Conservation (phyloP, 2,797 vertebrate genomes). For the Diplodus puntazzo region DNA sequence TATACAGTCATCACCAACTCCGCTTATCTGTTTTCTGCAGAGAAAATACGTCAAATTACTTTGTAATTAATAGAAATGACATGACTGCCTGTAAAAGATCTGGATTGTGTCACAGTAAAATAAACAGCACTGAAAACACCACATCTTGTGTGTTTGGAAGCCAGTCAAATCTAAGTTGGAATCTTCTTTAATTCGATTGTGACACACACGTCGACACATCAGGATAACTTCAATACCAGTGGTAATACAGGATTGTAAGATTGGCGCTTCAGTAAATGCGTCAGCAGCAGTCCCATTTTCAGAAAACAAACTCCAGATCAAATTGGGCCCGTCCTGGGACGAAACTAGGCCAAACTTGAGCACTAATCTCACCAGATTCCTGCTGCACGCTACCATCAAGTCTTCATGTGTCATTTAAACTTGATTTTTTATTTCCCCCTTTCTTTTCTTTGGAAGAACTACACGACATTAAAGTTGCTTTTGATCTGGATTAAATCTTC, state of each 20-base stretch:
- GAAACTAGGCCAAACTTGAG: constrained; percentile 41
- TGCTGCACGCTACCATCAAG: constrained; percentile 9
- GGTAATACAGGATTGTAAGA: constrained; percentile 70
- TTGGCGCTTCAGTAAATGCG: constrained; percentile 58
- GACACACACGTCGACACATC: constrained; percentile 75
- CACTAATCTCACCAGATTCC: constrained; percentile 14
- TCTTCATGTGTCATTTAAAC: background rate
- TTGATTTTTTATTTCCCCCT: background rate
- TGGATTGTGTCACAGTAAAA: constrained; percentile 4
- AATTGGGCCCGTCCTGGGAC: constrained; percentile 1
- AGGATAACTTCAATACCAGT: constrained; percentile 75
- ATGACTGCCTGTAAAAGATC: background rate
- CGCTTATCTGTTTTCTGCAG: background rate
- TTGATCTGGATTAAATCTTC: constrained; percentile 69
- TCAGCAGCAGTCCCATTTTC: constrained; percentile 63
- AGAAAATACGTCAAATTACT: too few relatives aligned
- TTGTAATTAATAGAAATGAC: background rate
- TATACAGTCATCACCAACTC: background rate
- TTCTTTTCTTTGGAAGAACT: background rate
- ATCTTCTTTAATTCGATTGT: constrained; percentile 80
- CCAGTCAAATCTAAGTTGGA: constrained; percentile 73
- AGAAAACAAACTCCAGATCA: constrained; percentile 74
- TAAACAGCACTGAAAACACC: constrained; percentile 26
- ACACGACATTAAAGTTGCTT: background rate
- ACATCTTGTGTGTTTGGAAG: constrained; percentile 34